Conservation (phyloP, 2,888 invertebrate species). For the Hemistola chrysoprasaria region DNA sequence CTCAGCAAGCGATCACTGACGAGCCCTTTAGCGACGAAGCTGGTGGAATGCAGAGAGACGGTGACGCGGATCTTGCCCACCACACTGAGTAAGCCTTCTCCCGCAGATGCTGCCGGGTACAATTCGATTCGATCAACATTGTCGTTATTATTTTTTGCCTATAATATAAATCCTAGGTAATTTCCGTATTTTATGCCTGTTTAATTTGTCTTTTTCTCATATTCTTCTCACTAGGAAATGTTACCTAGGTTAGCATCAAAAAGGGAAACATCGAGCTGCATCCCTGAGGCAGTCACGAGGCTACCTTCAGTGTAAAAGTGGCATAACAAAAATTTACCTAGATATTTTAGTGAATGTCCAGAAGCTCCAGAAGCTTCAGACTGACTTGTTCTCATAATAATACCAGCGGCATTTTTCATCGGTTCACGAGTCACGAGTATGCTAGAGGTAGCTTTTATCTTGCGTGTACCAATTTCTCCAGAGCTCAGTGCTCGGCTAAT, state of each 20-base stretch:
- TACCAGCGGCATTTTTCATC: background rate
- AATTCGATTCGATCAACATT: conserved; percentile 37
- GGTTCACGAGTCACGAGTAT: background rate
- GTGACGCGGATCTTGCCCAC: conserved; percentile 47
- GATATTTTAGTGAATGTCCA: no score
- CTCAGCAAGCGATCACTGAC: conserved; percentile 39
- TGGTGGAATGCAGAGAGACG: conserved; percentile 33
- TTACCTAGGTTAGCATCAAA: no score
- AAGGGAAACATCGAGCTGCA: no score
- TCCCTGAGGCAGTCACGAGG: no score
- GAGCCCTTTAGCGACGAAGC: conserved; percentile 49
- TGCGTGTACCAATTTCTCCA: background rate
- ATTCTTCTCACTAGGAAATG: no score
- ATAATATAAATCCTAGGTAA: no score
- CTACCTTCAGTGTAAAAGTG: no score
- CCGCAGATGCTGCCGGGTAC: conserved; percentile 44
- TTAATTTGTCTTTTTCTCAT: no score
- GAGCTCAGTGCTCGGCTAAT: background rate
- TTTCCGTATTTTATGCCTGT: no score
- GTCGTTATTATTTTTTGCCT: conserved; percentile 46
- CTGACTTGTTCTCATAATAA: background rate
- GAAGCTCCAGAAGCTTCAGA: background rate
- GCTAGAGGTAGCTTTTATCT: background rate
- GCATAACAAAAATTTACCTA: no score
- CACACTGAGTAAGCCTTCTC: conserved; percentile 51